These are phyloP conservation scores for Cyprinodon variegatus DNA, from an alignment of 2,113 vertebrate genomes.

Conservation along the genomic window DNA sequence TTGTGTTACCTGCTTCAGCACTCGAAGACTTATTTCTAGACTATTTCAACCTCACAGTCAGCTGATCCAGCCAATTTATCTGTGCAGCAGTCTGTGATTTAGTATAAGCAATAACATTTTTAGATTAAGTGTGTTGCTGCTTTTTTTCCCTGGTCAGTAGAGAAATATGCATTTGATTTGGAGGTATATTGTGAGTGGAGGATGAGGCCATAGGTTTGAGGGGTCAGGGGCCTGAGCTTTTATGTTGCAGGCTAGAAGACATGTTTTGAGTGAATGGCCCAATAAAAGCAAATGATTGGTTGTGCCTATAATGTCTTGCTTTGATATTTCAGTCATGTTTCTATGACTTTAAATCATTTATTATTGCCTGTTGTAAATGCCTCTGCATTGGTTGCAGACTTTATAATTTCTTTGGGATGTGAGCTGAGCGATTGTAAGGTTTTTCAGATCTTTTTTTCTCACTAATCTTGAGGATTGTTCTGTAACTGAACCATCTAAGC, in stretches of 20 bases:
- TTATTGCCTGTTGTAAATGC: neutral
- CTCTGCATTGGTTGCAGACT: neutral
- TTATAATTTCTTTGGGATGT: neutral
- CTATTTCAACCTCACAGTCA: constrained; percentile 43
- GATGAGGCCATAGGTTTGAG: constrained; percentile 51
- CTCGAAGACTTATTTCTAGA: constrained; percentile 27
- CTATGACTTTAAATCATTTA: neutral
- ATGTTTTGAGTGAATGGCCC: constrained; percentile 67
- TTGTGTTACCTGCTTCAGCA: constrained; percentile 13
- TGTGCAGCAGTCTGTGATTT: constrained; percentile 67
- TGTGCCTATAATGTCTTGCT: constrained; percentile 3
- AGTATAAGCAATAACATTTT: constrained; percentile 68
- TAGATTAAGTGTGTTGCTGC: constrained; percentile 33
- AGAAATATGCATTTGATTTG: constrained; percentile 74
- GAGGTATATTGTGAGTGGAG: constrained; percentile 25
- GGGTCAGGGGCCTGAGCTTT: constrained; percentile 62
- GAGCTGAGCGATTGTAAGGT: neutral
- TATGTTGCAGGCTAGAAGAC: constrained; percentile 55
- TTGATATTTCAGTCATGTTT: neutral
- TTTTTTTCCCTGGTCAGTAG: constrained; percentile 46
- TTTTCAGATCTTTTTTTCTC: neutral
- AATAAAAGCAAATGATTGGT: constrained; percentile 65
- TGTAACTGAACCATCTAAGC: neutral
- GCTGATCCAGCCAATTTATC: constrained; percentile 43
- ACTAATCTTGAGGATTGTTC: neutral